Evolutionary conservation across 2,113 vertebrate genomes (phyloP).

Genomic region (Zosterops borbonicus): DNA sequence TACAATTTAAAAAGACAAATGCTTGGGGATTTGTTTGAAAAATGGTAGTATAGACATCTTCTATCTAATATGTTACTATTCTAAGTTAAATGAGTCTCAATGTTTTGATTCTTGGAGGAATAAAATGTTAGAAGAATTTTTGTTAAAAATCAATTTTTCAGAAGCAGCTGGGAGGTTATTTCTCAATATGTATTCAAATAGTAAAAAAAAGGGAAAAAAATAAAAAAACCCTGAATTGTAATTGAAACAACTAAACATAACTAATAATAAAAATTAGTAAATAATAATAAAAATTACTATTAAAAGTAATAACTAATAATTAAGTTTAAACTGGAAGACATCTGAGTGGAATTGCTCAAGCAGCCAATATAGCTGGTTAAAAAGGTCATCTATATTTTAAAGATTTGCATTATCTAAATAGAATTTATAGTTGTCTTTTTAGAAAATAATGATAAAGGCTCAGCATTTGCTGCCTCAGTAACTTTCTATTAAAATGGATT

Average conservation of each 20-base stretch:
- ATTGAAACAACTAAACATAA: background rate
- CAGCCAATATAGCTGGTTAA: background rate
- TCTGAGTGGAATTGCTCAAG: background rate
- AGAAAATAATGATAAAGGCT: constrained; percentile 31
- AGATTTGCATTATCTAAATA: constrained; percentile 15
- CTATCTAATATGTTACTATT: background rate
- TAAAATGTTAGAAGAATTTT: background rate
- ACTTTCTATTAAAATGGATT: constrained; percentile 67
- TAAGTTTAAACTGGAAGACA: background rate
- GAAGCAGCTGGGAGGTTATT: background rate
- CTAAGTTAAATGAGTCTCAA: background rate
- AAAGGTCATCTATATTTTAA: constrained; percentile 1
- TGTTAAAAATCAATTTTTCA: background rate
- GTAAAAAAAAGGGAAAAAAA: background rate
- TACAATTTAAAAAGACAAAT: constrained; percentile 48
- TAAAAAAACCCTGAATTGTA: background rate
- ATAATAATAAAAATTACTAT: background rate
- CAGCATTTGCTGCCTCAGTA: constrained; percentile 49
- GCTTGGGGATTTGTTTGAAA: background rate
- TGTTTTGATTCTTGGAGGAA: background rate
- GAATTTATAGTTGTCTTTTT: constrained; percentile 10
- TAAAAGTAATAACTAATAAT: background rate
- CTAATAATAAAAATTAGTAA: background rate
- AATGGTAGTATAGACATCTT: background rate
- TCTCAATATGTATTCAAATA: background rate